Percentiles rank a stretch among this genome's conserved stretches.
These are phyloP conservation scores for Seira ritae DNA, from an alignment of 2,888 invertebrate genomes.

Conservation along the genomic window DNA sequence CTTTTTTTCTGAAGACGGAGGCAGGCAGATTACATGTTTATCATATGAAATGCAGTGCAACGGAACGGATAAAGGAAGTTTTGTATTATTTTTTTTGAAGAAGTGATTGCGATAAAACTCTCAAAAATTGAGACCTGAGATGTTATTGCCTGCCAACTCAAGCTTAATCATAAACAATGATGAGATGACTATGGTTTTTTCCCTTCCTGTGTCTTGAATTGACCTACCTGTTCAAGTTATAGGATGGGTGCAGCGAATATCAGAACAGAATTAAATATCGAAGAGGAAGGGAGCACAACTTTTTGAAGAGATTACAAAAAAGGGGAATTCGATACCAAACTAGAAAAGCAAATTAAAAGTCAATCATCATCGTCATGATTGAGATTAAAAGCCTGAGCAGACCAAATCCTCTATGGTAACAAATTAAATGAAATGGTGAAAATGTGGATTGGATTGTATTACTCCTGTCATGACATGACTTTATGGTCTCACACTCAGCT, in stretches of 20 bases:
- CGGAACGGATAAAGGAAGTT: neutral
- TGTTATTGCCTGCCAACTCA: constrained; percentile 13
- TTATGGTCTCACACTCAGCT: too few relatives aligned
- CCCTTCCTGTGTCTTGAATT: constrained; percentile 15
- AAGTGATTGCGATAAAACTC: neutral
- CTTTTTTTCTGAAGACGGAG: too few relatives aligned
- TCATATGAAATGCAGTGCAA: neutral
- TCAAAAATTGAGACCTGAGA: neutral
- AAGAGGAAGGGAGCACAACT: neutral
- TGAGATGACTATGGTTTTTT: neutral
- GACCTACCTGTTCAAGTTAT: constrained; percentile 13
- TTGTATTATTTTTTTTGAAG: neutral
- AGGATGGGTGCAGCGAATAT: neutral
- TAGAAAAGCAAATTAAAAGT: constrained; percentile 61
- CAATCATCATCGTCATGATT: constrained; percentile 43
- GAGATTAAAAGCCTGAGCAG: too few relatives aligned
- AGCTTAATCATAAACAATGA: neutral
- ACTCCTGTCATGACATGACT: too few relatives aligned
- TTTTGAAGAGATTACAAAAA: constrained; percentile 12
- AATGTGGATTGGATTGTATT: too few relatives aligned
- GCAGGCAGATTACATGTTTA: too few relatives aligned
- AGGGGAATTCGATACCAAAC: constrained; percentile 5
- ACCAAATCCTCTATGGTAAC: too few relatives aligned
- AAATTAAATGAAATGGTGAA: too few relatives aligned
- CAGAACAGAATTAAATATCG: too few relatives aligned